A percentile compares a stretch with the other conserved stretches of the same genome.
Evolutionary conservation across 2,888 invertebrate species (phyloP).

Genomic region (Lapara coniferarum): DNA sequence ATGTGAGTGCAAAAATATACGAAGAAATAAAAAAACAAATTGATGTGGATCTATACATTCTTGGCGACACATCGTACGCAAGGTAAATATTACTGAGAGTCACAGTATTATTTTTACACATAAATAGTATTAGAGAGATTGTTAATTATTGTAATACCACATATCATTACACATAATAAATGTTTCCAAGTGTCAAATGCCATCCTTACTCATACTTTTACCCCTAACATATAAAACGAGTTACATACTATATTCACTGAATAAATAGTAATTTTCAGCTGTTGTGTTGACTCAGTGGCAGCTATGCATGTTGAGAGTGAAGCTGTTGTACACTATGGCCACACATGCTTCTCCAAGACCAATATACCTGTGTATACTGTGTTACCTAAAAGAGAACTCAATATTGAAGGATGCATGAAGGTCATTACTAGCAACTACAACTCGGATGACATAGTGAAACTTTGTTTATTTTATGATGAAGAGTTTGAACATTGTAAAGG

Average conservation of each 20-base stretch:
- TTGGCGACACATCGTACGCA: slow-evolving; percentile 96
- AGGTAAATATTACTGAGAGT: slow-evolving; percentile 72
- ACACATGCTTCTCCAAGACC: slow-evolving; percentile 91
- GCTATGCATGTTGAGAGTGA: slow-evolving; percentile 94
- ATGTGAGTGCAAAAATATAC: slow-evolving; percentile 87
- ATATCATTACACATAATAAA: not conserved
- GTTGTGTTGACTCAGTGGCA: slow-evolving; percentile 95
- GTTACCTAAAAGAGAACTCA: slow-evolving; percentile 85
- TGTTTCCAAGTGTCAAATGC: no score
- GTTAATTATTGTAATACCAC: not conserved
- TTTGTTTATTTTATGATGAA: slow-evolving; percentile 87
- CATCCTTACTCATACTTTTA: not conserved
- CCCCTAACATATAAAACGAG: not conserved
- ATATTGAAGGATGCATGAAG: slow-evolving; percentile 63
- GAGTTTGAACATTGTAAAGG: slow-evolving; percentile 86
- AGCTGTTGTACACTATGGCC: slow-evolving; percentile 95
- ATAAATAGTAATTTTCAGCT: slow-evolving; percentile 81
- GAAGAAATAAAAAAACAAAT: slow-evolving; percentile 75
- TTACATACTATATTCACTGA: not conserved
- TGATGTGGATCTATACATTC: slow-evolving; percentile 87
- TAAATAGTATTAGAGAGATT: not conserved
- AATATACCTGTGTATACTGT: slow-evolving; percentile 90
- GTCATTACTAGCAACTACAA: slow-evolving; percentile 48
- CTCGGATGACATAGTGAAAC: slow-evolving; percentile 55
- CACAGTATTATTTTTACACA: not conserved